These are phyloP conservation scores for Poecilobothrus nobilitatus DNA, from an alignment of 2,888 invertebrate genomes.

Conservation along the genomic window DNA sequence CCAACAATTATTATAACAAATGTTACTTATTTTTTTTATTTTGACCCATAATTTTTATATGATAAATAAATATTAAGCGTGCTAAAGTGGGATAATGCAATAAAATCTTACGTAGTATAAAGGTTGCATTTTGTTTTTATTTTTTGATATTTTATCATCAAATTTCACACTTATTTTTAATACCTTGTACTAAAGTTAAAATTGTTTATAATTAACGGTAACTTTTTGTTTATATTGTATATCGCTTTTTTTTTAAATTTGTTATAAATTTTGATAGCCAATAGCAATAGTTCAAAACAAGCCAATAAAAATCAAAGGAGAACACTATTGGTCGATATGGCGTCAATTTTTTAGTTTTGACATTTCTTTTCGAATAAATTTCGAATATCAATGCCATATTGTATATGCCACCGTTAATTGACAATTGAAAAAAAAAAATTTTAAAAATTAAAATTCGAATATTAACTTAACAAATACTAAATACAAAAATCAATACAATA, in stretches of 20 bases:
- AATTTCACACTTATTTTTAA: neutral
- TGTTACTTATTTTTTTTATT: no score
- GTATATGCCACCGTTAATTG: no score
- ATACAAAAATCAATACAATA: no score
- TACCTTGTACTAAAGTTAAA: neutral
- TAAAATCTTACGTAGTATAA: no score
- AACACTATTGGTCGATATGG: slow-evolving; percentile 2
- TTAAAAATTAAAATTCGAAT: no score
- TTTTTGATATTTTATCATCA: neutral
- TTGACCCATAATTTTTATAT: neutral
- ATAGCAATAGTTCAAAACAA: neutral
- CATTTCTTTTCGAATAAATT: neutral
- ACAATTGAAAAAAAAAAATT: no score
- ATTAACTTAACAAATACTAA: no score
- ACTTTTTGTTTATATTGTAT: neutral
- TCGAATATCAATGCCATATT: no score
- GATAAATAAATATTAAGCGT: neutral
- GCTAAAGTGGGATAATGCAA: neutral
- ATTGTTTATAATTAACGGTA: slow-evolving; percentile 1
- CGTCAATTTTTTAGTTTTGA: neutral
- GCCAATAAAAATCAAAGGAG: slow-evolving; percentile 1
- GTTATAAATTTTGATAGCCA: neutral
- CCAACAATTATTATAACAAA: no score
- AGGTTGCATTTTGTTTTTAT: no score
- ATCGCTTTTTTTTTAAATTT: neutral